Conservation (phyloP, 2,113 vertebrate genomes). For the Albula glossodonta region DNA sequence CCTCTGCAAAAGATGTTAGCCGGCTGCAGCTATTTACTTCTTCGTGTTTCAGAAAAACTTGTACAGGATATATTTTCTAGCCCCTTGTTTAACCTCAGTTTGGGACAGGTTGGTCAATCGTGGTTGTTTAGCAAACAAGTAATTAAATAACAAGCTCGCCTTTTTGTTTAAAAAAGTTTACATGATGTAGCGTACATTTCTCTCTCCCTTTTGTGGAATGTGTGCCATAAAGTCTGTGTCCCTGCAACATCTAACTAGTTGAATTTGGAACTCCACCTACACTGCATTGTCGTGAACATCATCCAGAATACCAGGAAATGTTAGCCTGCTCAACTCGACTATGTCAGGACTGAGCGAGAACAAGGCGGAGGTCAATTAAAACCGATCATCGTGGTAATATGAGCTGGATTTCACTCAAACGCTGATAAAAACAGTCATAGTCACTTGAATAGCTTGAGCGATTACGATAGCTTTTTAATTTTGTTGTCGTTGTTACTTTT, state of each 20-base stretch:
- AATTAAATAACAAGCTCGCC: no score
- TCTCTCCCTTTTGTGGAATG: no score
- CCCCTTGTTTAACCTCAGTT: no score
- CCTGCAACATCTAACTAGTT: not conserved
- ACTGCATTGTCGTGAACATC: not conserved
- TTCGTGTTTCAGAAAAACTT: no score
- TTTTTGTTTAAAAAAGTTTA: no score
- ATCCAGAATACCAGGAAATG: not conserved
- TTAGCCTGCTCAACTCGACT: not conserved
- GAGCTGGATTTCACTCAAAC: not conserved
- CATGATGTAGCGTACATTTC: no score
- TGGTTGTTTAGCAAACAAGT: no score
- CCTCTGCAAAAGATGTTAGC: no score
- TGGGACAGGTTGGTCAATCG: no score
- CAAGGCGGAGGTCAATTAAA: not conserved
- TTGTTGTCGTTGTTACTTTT: not conserved
- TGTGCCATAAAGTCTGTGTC: no score
- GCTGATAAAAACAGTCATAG: not conserved
- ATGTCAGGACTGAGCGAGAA: not conserved
- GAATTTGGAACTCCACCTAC: slow-evolving; percentile 3
- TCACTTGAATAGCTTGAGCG: not conserved
- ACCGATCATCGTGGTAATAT: not conserved
- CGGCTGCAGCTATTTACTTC: no score
- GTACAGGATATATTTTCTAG: no score
- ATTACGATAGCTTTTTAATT: not conserved